Base-by-base conservation (phyloP, 2,113 vertebrate genomes). In the Dermatemys mawii region DNA sequence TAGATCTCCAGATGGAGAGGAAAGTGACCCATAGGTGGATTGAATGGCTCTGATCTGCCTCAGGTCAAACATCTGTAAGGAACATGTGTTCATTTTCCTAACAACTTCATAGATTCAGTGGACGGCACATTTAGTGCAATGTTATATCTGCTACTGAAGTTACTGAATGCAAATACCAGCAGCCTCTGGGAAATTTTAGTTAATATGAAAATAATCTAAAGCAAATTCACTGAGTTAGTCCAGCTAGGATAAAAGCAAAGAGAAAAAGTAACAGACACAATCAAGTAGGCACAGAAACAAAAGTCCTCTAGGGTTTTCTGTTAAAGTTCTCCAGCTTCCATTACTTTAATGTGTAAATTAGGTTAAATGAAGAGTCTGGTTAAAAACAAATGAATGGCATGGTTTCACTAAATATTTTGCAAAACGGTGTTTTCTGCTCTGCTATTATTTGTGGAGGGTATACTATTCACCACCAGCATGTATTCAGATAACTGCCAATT, bases 171-270 rank as follows among this genome's bases (percentile, higher is more conserved):
- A 97, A 97, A 96, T 97, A 95, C 86, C 91, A 94, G 87, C 91
- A 95, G 92, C 94, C 95, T 97, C 90, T 97, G 96, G 97, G 97
- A 97, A 95, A 94, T 96, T 96, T 96, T 93, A 93, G 90, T 97
- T 97, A 97, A 95, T 97, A 96, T 81, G 83, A 97, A 97, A 96
- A 97, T 97, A 97, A 96, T 97, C 94, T 92, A 95, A 97, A 97
- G 79, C 95, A 94, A 96, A 97, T 95, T 94, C 88, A 94, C 82
- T 73, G 86, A 57, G 82, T 93, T 89, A 84, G 41, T 87, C 54
- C 81, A 94, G 90, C 94, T 94, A 94, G 91, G 21, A 95, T 95
- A 93, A 95, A 97, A 89, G 73, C 51, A 93, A 94, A 94, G 95
- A 88, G 93, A 93, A 86, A 79, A 70, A 94, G 86, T 96, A 95